These are phyloP conservation scores for Zaprionus camerounensis DNA, from an alignment of 1,140 invertebrate species.

Conservation along the genomic window DNA sequence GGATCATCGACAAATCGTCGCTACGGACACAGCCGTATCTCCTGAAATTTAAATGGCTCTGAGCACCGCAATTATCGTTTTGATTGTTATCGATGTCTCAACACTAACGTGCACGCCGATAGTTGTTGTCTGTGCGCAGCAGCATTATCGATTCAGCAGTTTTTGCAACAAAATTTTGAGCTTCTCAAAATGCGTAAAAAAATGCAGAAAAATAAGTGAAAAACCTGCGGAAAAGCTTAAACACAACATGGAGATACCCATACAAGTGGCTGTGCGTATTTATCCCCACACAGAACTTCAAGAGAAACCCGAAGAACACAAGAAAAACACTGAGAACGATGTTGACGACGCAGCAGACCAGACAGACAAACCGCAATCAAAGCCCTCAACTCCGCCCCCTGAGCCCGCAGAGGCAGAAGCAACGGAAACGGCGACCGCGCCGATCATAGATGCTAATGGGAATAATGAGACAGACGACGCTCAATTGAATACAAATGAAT, in stretches of 20 bases:
- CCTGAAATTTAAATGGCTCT: not conserved
- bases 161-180: conserved; percentile 39
- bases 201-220: conserved; percentile 47
- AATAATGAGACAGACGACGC: conserved; percentile 25
- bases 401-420: not conserved
- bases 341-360: conserved; percentile 80
- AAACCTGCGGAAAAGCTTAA: conserved; percentile 22
- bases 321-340: conserved; percentile 14
- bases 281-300: conserved; percentile 84
- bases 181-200: conserved; percentile 49
- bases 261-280: conserved; percentile 86
- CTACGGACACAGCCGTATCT: too few relatives aligned
- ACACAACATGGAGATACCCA: conserved; percentile 86
- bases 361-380: conserved; percentile 38
- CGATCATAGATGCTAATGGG: conserved; percentile 71
- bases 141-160: conserved; percentile 48
- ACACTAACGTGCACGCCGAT: conserved; percentile 20
- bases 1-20: too few relatives aligned
- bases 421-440: conserved; percentile 83
- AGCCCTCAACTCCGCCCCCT: conserved; percentile 10
- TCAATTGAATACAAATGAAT: conserved; percentile 51
- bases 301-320: conserved; percentile 56
- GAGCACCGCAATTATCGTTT: not conserved
- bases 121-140: conserved; percentile 45
- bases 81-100: conserved; percentile 2